These are phyloP conservation scores for Pyrrhosoma nymphula DNA, from an alignment of 2,888 invertebrate genomes.

Conservation along the genomic window DNA sequence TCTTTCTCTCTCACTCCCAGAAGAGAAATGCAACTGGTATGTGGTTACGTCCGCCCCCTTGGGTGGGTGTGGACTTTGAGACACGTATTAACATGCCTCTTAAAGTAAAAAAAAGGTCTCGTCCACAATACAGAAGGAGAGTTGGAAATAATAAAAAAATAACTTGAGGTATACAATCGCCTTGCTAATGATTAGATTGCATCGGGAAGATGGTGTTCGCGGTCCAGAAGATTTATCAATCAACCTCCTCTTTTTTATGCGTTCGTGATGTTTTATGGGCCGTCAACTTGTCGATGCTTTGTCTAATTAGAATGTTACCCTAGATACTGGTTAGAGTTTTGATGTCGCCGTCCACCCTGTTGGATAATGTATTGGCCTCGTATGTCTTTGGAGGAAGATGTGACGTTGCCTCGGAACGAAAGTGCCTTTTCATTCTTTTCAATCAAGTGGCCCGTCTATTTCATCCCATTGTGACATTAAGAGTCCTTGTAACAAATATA, in stretches of 20 bases:
- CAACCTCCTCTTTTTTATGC: background rate
- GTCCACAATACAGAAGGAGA: background rate
- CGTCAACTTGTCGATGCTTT: conserved; percentile 31
- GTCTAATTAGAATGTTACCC: conserved; percentile 32
- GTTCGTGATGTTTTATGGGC: background rate
- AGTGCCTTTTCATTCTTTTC: conserved; percentile 31
- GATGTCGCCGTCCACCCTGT: background rate
- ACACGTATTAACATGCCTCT: background rate
- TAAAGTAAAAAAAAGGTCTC: background rate
- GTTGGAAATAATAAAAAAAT: background rate
- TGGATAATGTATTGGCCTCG: background rate
- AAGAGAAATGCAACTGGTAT: conserved; percentile 42
- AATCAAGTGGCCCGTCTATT: background rate
- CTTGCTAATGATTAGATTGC: conserved; percentile 14
- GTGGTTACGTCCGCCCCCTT: background rate
- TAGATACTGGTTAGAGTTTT: conserved; percentile 21
- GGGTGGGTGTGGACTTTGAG: background rate
- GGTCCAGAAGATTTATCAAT: conserved; percentile 7
- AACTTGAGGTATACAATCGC: background rate
- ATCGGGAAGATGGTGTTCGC: background rate
- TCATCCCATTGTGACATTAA: background rate
- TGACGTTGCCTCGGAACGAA: background rate
- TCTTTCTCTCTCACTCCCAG: too few relatives aligned
- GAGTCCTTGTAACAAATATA: conserved; percentile 16
- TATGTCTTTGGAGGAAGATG: background rate